Evolutionary conservation across 2,797 vertebrate genomes (phyloP).

Genomic region (Tarsius wallacei): DNA sequence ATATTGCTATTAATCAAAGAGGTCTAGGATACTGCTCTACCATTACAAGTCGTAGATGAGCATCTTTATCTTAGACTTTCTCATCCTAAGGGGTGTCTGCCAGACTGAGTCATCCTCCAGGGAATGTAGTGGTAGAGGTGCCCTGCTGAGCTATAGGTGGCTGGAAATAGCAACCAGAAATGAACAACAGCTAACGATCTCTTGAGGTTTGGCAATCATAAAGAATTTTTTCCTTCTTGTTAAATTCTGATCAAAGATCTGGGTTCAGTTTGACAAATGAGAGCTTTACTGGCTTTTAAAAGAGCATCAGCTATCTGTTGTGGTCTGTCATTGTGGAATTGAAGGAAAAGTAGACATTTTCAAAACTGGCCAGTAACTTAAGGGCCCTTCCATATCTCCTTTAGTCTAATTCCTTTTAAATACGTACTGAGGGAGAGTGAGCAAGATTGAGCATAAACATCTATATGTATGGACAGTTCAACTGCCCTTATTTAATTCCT

Average conservation of each 20-base stretch:
- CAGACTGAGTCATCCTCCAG: neutral
- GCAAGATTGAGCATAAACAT: neutral
- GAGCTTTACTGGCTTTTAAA: slow-evolving; percentile 40
- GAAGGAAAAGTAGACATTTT: neutral
- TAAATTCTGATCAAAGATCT: slow-evolving; percentile 54
- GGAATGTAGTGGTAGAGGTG: neutral
- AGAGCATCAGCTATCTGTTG: neutral
- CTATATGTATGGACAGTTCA: neutral
- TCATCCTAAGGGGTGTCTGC: neutral
- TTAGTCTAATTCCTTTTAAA: neutral
- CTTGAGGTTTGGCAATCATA: neutral
- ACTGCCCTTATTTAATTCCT: slow-evolving; percentile 3
- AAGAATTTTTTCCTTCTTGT: slow-evolving; percentile 31
- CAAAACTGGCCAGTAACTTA: neutral
- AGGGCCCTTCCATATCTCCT: neutral
- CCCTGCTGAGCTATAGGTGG: neutral
- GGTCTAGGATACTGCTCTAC: neutral
- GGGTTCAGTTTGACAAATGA: slow-evolving; percentile 26
- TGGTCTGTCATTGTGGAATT: neutral
- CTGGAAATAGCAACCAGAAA: slow-evolving; percentile 44
- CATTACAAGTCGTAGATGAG: neutral
- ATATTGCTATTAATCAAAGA: neutral
- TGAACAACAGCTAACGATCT: slow-evolving; percentile 44
- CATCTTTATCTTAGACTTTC: neutral
- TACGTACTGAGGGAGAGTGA: neutral